A percentile compares a stretch with the other conserved stretches of the same genome.
These are phyloP conservation scores for Gasteruption jaculator DNA, from an alignment of 2,888 invertebrate genomes.

Conservation along the genomic window DNA sequence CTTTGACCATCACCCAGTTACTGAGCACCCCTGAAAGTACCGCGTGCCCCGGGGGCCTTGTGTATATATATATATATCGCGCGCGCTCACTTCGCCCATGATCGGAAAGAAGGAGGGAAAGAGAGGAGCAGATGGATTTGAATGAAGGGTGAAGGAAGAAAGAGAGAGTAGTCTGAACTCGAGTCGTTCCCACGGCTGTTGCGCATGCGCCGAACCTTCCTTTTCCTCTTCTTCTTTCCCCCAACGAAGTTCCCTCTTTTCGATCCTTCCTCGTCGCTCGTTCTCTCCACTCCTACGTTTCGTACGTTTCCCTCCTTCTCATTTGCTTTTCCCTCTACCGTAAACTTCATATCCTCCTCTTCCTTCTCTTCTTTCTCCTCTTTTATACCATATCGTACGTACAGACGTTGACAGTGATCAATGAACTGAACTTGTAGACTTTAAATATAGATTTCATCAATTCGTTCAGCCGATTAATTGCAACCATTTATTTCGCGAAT, in stretches of 20 bases:
- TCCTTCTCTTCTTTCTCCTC: slow-evolving; percentile 15
- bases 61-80: no score
- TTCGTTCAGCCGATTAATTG: no score
- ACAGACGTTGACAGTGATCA: no score
- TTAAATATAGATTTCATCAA: no score
- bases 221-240: slow-evolving; percentile 16
- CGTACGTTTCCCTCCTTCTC: slow-evolving; percentile 9
- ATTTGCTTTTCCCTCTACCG: slow-evolving; percentile 13
- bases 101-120: slow-evolving; percentile 26
- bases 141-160: slow-evolving; percentile 11
- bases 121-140: slow-evolving; percentile 8
- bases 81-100: slow-evolving; percentile 32
- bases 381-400: no score
- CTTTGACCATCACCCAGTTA: slow-evolving; percentile 26
- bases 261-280: slow-evolving; percentile 12
- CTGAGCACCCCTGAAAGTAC: slow-evolving; percentile 40
- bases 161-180: slow-evolving; percentile 29
- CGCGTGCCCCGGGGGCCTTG: slow-evolving; percentile 33
- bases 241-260: slow-evolving; percentile 7
- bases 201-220: slow-evolving; percentile 39
- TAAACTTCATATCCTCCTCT: slow-evolving; percentile 17
- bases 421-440: no score
- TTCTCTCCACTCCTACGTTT: slow-evolving; percentile 12
- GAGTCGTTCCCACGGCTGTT: slow-evolving; percentile 47
- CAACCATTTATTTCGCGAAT: no score